phyloP scores from a whole-genome alignment of 2,113 vertebrate genomes.

The Actinemys pallida region DNA sequence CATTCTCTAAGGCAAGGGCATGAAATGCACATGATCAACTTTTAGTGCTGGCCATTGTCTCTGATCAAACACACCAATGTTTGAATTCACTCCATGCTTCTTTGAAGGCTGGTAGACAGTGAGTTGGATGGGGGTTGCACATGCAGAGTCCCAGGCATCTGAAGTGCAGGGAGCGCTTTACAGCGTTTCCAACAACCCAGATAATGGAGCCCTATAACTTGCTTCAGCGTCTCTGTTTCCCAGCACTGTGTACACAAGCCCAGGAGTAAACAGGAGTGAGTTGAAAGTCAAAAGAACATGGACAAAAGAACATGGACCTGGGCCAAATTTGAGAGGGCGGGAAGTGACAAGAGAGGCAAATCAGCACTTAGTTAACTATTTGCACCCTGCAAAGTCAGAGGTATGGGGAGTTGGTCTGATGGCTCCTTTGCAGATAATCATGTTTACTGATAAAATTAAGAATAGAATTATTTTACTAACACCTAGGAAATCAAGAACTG shows the following conservation, averaged over 20 bases:
- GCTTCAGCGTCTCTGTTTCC: not conserved
- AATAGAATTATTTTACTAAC: not conserved
- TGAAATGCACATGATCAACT: not conserved
- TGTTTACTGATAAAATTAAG: not conserved
- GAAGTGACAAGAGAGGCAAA: not conserved
- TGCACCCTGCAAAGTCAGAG: not conserved
- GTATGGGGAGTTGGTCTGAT: not conserved
- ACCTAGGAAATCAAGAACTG: not conserved
- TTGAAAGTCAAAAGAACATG: constrained; percentile 68
- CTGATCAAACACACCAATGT: not conserved
- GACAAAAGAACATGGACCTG: constrained; percentile 38
- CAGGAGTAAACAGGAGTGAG: constrained; percentile 58
- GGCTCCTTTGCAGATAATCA: not conserved
- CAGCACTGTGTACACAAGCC: constrained; percentile 54
- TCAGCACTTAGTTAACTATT: constrained; percentile 30
- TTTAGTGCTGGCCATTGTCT: not conserved
- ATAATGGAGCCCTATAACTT: fast-evolving
- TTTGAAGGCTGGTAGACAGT: constrained; percentile 11
- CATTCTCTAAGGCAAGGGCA: not conserved
- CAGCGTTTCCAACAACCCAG: not conserved
- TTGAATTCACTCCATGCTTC: not conserved
- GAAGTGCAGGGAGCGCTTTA: not conserved
- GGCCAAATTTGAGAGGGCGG: constrained; percentile 40
- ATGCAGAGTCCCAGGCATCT: not conserved
- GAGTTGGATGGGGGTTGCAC: not conserved